Conservation (phyloP, 2,113 vertebrate genomes). For the Pungitius pungitius region DNA sequence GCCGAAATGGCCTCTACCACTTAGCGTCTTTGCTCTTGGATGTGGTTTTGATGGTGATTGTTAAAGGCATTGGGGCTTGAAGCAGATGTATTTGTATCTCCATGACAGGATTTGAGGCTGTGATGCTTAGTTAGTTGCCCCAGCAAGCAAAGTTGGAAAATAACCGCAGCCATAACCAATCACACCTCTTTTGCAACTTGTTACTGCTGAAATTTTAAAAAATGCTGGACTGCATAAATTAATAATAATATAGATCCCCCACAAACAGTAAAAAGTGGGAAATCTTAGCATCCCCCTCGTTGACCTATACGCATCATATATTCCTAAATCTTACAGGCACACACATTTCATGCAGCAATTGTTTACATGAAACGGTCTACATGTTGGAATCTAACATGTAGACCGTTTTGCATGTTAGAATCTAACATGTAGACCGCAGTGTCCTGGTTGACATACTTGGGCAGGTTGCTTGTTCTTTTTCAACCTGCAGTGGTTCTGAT, state of each 20-base stretch:
- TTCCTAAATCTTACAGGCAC: background rate
- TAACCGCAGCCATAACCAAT: background rate
- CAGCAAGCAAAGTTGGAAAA: background rate
- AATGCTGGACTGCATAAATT: background rate
- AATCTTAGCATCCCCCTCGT: background rate
- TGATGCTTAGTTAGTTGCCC: background rate
- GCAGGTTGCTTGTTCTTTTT: too few relatives aligned
- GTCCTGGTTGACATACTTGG: too few relatives aligned
- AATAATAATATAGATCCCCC: background rate
- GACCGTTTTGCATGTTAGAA: too few relatives aligned
- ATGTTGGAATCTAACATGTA: too few relatives aligned
- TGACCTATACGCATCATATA: background rate
- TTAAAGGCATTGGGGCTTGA: background rate
- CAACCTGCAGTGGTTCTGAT: background rate
- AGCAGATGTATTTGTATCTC: background rate
- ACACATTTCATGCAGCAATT: background rate
- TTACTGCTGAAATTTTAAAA: slow-evolving; percentile 13
- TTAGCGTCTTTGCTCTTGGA: background rate
- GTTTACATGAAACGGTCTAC: background rate
- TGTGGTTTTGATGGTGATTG: background rate
- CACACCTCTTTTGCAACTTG: background rate
- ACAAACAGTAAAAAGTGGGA: background rate
- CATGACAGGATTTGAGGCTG: background rate
- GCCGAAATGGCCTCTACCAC: background rate
- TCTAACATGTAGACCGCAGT: too few relatives aligned